Evolutionary conservation across 2,888 invertebrate species (phyloP).

Genomic region (Ophion obscuratus): DNA sequence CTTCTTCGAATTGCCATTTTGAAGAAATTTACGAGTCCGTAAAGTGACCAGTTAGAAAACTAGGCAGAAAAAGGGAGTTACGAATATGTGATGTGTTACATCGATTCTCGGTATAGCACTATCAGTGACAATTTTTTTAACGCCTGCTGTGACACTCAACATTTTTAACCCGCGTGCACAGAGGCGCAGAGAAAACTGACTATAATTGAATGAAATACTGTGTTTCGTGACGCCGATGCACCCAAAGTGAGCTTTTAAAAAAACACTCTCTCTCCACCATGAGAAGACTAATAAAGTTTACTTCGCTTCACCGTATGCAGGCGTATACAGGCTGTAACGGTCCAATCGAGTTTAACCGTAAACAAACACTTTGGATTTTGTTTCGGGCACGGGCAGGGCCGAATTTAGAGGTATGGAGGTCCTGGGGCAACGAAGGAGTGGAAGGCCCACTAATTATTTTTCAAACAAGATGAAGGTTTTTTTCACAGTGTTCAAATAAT

Average conservation of each 20-base stretch:
- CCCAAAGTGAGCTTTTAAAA: constrained; percentile 51
- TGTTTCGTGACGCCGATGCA: constrained; percentile 40
- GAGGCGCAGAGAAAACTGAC: constrained; percentile 13
- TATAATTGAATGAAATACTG: constrained; percentile 53
- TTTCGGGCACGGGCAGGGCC: not conserved
- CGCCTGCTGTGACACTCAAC: not conserved
- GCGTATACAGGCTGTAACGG: not conserved
- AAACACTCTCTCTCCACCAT: constrained; percentile 46
- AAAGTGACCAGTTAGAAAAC: constrained; percentile 8
- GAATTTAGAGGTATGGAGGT: too few relatives aligned
- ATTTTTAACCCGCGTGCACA: not conserved
- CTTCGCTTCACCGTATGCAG: not conserved
- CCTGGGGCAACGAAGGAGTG: too few relatives aligned
- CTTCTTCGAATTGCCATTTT: constrained; percentile 27
- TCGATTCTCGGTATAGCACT: not conserved
- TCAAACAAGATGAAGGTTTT: too few relatives aligned
- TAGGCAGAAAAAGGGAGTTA: not conserved
- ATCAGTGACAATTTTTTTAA: not conserved
- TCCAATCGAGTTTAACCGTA: constrained; percentile 8
- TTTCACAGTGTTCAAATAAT: too few relatives aligned
- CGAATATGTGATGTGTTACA: constrained; percentile 1
- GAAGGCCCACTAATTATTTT: too few relatives aligned
- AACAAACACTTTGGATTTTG: not conserved
- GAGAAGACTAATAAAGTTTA: constrained; percentile 55
- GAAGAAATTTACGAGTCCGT: constrained; percentile 65